These are phyloP conservation scores for Puntigrus tetrazona DNA, from an alignment of 2,113 vertebrate species.

Conservation along the genomic window DNA sequence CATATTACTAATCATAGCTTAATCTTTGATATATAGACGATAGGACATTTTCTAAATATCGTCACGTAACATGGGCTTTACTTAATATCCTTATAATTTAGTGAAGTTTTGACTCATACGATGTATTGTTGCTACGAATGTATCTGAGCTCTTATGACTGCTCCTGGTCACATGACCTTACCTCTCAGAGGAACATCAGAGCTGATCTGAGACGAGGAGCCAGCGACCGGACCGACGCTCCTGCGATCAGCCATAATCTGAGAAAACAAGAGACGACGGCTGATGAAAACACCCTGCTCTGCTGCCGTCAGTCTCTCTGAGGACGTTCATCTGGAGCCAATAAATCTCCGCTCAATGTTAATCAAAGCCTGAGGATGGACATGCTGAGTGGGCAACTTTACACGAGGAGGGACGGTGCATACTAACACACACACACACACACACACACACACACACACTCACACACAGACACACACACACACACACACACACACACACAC, in stretches of 20 bases:
- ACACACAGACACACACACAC: neutral
- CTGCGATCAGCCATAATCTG: slow-evolving; percentile 99
- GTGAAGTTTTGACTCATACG: too few species aligned
- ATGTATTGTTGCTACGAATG: too few species aligned
- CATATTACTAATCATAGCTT: too few species aligned
- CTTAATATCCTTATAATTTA: too few species aligned
- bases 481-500: neutral
- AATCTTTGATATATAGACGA: too few species aligned
- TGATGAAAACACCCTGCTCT: neutral
- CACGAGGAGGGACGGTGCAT: neutral
- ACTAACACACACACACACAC: slow-evolving; percentile 1
- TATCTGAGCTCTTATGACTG: neutral
- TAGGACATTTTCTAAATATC: too few species aligned
- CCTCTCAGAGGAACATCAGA: slow-evolving; percentile 96
- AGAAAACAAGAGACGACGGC: neutral
- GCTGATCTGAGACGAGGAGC: slow-evolving; percentile 83
- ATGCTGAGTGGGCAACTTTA: neutral
- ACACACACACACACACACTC: slow-evolving; percentile 7
- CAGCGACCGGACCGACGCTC: slow-evolving; percentile 90
- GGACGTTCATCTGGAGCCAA: neutral
- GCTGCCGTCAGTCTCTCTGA: neutral
- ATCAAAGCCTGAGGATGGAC: neutral
- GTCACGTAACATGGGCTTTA: too few species aligned
- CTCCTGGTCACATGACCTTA: slow-evolving; percentile 63
- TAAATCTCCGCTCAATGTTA: slow-evolving; percentile 10